Evolutionary conservation across 2,888 invertebrate genomes (phyloP).

Genomic region (Belgica antarctica): DNA sequence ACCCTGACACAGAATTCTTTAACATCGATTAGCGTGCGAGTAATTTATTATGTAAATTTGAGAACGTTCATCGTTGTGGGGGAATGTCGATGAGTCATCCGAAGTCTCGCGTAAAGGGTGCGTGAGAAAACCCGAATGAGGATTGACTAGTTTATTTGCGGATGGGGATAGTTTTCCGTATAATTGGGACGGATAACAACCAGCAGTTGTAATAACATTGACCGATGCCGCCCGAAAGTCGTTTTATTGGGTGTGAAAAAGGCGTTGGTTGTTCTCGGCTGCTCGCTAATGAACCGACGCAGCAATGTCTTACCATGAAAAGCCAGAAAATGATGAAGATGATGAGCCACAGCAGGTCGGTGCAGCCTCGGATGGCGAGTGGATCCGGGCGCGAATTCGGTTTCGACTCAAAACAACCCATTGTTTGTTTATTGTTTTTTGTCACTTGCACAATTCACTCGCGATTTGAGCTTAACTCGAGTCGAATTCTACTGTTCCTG

Average conservation of each 20-base stretch:
- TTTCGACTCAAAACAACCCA: conserved; percentile 70
- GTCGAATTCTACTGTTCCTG: no score
- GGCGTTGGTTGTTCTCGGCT: conserved; percentile 19
- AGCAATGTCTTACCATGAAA: conserved; percentile 69
- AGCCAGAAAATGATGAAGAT: conserved; percentile 79
- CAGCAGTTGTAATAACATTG: not conserved
- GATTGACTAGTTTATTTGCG: not conserved
- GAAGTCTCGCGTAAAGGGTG: not conserved
- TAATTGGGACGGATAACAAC: not conserved
- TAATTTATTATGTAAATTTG: conserved; percentile 38
- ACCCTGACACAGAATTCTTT: conserved; percentile 29
- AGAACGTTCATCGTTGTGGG: not conserved
- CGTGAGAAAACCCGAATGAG: not conserved
- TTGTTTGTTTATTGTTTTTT: no score
- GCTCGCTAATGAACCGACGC: not conserved
- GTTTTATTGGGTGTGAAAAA: not conserved
- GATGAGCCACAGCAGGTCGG: conserved; percentile 78
- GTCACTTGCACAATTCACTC: no score
- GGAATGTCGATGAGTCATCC: conserved; percentile 2
- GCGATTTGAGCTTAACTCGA: no score
- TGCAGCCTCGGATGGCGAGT: conserved; percentile 68
- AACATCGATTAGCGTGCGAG: conserved; percentile 22
- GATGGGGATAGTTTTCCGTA: not conserved
- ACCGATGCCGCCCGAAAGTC: not conserved
- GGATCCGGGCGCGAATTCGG: conserved; percentile 56